These are phyloP conservation scores for Caloenas nicobarica DNA, from an alignment of 2,113 vertebrate species.

Conservation along the genomic window DNA sequence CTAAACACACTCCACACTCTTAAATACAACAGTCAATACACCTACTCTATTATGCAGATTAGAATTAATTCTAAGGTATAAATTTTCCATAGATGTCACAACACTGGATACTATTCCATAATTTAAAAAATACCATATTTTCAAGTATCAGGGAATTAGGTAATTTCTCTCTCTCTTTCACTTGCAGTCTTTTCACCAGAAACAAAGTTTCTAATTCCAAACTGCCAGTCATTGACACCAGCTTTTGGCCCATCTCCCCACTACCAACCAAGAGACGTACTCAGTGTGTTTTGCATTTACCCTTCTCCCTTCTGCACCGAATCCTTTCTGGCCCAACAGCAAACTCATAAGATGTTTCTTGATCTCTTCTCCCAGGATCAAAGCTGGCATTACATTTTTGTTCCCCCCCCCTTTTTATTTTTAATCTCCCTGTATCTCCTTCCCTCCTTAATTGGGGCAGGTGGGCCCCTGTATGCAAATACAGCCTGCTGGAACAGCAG, in stretches of 20 bases:
- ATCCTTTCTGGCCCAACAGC: background rate
- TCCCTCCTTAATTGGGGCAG: background rate
- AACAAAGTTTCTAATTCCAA: slow-evolving; percentile 5
- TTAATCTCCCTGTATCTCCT: background rate
- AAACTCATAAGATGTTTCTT: background rate
- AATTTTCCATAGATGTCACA: slow-evolving; percentile 19
- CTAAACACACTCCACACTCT: slow-evolving; percentile 47
- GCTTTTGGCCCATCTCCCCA: background rate
- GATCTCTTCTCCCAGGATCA: background rate
- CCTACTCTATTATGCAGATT: slow-evolving; percentile 67
- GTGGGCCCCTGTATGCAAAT: background rate
- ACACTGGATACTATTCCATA: background rate
- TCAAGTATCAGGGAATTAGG: slow-evolving; percentile 35
- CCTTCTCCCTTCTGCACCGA: background rate
- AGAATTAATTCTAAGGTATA: slow-evolving; percentile 61
- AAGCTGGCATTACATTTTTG: background rate
- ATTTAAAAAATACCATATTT: slow-evolving; percentile 52
- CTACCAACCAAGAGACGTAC: background rate
- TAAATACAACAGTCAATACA: slow-evolving; percentile 63
- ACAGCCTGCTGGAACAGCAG: background rate
- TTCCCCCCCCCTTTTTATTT: background rate
- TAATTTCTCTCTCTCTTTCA: slow-evolving; percentile 33
- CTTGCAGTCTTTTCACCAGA: slow-evolving; percentile 24
- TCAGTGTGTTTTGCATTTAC: background rate
- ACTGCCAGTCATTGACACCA: background rate